These are phyloP conservation scores for Liopterus haemorrhoidalis DNA, from an alignment of 2,888 invertebrate species.

Conservation along the genomic window DNA sequence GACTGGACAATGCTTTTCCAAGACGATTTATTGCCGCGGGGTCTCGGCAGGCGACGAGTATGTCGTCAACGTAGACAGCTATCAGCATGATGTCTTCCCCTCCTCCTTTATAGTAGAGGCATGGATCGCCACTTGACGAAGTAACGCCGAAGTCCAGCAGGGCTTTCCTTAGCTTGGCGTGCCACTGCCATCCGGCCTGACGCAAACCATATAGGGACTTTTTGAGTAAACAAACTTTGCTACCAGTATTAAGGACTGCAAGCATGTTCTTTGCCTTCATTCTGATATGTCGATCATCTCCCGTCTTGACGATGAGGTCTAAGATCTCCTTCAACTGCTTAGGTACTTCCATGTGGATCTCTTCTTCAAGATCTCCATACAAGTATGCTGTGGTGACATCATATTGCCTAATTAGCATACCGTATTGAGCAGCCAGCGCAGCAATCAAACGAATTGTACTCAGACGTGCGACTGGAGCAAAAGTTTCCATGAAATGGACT, in stretches of 20 bases:
- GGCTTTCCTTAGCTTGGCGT: conserved; percentile 22
- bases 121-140: conserved; percentile 18
- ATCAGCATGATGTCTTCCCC: conserved; percentile 16
- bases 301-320: no score
- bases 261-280: no score
- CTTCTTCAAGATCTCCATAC: no score
- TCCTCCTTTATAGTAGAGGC: conserved; percentile 15
- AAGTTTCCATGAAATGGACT: conserved; percentile 25
- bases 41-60: conserved; percentile 20
- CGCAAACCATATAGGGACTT: conserved; percentile 31
- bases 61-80: conserved; percentile 25
- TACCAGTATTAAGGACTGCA: no score
- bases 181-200: conserved; percentile 26
- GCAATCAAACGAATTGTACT: conserved; percentile 21
- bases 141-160: conserved; percentile 14
- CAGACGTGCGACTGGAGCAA: conserved; percentile 24
- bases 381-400: no score
- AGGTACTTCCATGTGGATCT: no score
- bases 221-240: conserved; percentile 25
- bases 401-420: conserved; percentile 9
- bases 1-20: neutral
- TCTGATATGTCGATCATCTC: no score
- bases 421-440: conserved; percentile 21
- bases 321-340: no score
- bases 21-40: neutral